Evolutionary conservation across 2,113 vertebrate genomes (phyloP), one percentile per base, ranked within the genome.

Genomic region (Oxyruncus cristatus): DNA sequence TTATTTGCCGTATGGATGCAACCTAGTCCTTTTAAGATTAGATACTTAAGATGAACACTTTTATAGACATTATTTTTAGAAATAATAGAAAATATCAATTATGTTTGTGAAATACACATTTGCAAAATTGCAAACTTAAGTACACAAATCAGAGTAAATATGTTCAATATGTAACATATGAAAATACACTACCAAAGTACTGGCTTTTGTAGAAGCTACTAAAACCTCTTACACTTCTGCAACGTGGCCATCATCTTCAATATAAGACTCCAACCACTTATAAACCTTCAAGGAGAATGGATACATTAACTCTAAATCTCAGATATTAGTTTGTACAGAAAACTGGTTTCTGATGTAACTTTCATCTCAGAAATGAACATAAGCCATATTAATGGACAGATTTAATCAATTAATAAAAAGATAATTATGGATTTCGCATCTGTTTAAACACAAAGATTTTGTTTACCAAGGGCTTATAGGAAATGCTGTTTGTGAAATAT

Each of bases 51-150:
- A 56, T 49, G 23, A 8, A 14, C 20, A 14, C 15, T 50, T 62
- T 47, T 33, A 67, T 44, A 14, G 24, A 26, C 49, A 50, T 24
- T 50, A 26, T 50, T 50, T 27, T 27, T 7, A 92, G 28, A 50
- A 89, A 56, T 23, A 22, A n/a, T 1, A 84, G 21, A 46, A 91
- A 84, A 47, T 47, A 74, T 22, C 3, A 41, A 23, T n/a, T 55
- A 52, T 0, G 0, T 33, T 23, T 74, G 12, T 68, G 30, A 91
- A 72, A 65, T 9, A 27, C 0, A 16, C 4, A 26, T 23, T 68
- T 33, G 14, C 33, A 56, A 66, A 70, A 24, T 12, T 73, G 14
- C 44, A 81, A 62, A 35, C 5, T 27, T 22, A 17, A 58, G 46
- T 8, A 32, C 1, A 52, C 7, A 78, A 46, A 78, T 50, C 37